These are phyloP conservation scores for Drosophila lacteicornis DNA, from an alignment of 1,140 invertebrate genomes.

Conservation along the genomic window DNA sequence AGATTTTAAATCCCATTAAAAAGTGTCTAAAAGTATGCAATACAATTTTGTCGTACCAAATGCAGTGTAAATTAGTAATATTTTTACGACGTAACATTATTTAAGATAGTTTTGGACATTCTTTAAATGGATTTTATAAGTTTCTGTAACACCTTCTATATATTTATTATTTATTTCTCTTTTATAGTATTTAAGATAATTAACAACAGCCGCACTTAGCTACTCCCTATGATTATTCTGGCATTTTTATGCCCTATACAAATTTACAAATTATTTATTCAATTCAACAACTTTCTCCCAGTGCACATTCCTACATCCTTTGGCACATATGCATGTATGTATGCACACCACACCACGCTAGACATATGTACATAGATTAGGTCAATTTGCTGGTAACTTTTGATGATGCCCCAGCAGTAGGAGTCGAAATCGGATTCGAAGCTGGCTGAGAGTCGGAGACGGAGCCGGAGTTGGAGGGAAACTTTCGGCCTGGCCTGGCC, in stretches of 20 bases:
- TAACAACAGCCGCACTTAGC: too few relatives aligned
- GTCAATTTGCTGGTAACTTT: conserved; percentile 66
- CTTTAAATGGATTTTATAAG: too few relatives aligned
- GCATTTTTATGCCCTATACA: not conserved
- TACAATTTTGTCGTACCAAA: too few relatives aligned
- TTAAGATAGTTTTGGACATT: too few relatives aligned
- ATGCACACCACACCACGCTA: conserved; percentile 6
- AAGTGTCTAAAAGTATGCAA: too few relatives aligned
- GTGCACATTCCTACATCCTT: conserved; percentile 10
- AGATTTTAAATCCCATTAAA: too few relatives aligned
- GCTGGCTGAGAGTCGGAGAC: not conserved
- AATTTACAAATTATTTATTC: not conserved
- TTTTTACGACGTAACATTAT: too few relatives aligned
- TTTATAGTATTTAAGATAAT: not conserved
- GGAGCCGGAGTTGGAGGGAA: conserved; percentile 21
- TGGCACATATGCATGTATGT: not conserved
- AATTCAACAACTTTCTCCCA: not conserved
- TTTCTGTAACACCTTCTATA: too few relatives aligned
- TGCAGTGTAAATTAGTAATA: too few relatives aligned
- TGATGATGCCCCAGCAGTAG: conserved; percentile 45
- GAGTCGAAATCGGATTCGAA: conserved; percentile 38
- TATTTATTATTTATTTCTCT: not conserved
- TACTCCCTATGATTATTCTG: not conserved
- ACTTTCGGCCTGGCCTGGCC: conserved; percentile 51
- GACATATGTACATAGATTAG: conserved; percentile 55